Conservation (phyloP, 2,113 vertebrate species). For the Ptilorrhoa leucosticta region DNA sequence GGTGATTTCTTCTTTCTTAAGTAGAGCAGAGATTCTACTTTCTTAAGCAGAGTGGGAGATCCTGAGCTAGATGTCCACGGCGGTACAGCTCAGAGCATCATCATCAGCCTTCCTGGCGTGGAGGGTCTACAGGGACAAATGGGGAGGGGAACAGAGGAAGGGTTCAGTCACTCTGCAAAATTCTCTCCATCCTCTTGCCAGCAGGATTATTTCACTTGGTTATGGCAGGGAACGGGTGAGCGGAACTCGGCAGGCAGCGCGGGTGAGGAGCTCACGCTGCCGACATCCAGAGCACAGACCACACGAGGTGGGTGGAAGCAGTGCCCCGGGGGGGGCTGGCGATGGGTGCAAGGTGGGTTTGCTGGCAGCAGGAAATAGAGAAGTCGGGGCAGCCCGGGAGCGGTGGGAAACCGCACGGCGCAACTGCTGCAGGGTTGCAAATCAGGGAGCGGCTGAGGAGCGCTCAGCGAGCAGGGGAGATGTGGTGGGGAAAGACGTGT, state of each 20-base stretch:
- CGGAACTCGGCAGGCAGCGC: neutral
- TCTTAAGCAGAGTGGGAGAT: neutral
- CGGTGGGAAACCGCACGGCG: neutral
- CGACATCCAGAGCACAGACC: neutral
- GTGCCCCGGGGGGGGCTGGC: neutral
- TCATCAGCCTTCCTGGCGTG: neutral
- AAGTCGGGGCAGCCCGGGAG: neutral
- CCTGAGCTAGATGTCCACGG: neutral
- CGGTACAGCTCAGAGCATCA: neutral
- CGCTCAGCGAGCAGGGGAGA: neutral
- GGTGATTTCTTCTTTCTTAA: no score
- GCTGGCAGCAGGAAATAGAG: neutral
- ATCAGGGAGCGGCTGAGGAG: neutral
- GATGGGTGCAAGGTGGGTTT: neutral
- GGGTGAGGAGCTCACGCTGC: rapidly evolving
- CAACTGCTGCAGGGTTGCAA: slow-evolving; percentile 23
- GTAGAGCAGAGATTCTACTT: no score
- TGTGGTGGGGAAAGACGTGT: neutral
- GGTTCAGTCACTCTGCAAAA: rapidly evolving
- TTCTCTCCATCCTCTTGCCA: neutral
- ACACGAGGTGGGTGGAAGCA: neutral
- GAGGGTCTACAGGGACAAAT: neutral
- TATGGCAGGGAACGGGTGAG: neutral
- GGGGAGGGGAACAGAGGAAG: neutral
- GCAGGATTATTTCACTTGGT: neutral